These are phyloP conservation scores for Discoglossus pictus DNA, from an alignment of 2,797 vertebrate genomes.

Conservation along the genomic window DNA sequence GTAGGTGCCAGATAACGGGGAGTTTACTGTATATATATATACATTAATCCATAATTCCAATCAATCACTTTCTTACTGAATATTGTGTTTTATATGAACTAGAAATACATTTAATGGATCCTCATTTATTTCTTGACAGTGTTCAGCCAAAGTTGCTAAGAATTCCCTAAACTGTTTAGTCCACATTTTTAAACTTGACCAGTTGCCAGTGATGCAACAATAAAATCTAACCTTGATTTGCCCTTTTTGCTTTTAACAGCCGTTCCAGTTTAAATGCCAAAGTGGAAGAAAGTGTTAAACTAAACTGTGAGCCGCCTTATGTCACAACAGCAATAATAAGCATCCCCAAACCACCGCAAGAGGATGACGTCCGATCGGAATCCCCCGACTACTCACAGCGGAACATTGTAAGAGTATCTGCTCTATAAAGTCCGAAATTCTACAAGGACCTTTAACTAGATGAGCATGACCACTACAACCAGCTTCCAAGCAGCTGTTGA, in stretches of 20 bases:
- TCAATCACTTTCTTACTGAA: no score
- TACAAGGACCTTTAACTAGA: constrained; percentile 56
- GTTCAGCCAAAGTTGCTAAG: no score
- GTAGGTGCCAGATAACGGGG: no score
- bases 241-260: constrained; percentile 62
- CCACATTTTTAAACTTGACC: no score
- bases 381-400: constrained; percentile 79
- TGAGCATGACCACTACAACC: constrained; percentile 55
- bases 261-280: constrained; percentile 92
- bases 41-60: no score
- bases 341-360: constrained; percentile 80
- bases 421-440: constrained; percentile 80
- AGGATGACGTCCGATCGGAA: constrained; percentile 77
- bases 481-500: constrained; percentile 48
- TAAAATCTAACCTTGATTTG: neutral
- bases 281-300: constrained; percentile 86
- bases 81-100: no score
- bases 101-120: no score
- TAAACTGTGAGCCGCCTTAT: constrained; percentile 88
- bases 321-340: constrained; percentile 87
- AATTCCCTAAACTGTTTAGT: no score
- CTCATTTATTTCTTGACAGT: no score
- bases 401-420: constrained; percentile 90
- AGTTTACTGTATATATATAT: no score
- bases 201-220: no score